Evolutionary conservation across 2,113 vertebrate species (phyloP).

Genomic region (Lepisosteus oculatus): DNA sequence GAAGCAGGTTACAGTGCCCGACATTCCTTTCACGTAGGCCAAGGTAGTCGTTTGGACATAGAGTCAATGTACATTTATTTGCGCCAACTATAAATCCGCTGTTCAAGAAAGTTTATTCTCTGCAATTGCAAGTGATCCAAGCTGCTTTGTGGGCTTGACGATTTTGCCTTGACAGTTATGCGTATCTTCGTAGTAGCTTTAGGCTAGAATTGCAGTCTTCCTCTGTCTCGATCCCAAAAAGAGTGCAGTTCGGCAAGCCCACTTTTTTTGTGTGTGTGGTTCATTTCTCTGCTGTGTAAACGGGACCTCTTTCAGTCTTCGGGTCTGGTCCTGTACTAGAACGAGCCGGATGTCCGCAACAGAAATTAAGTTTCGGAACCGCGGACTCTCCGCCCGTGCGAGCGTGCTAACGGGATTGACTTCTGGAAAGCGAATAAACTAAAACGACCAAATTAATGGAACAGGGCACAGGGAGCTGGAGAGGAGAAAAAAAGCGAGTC

Average conservation of each 20-base stretch:
- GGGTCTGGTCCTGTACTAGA: constrained; percentile 20
- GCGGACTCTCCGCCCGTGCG: constrained; percentile 5
- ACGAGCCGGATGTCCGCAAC: constrained; percentile 16
- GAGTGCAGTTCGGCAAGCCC: constrained; percentile 27
- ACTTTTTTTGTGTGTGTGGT: background rate
- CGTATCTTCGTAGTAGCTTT: too few relatives aligned
- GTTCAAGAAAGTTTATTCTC: too few relatives aligned
- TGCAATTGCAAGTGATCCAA: too few relatives aligned
- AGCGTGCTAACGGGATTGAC: constrained; percentile 24
- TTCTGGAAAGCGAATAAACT: background rate
- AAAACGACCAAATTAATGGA: constrained; percentile 8
- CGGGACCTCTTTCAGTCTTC: constrained; percentile 4
- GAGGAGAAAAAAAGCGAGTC: constrained; percentile 30
- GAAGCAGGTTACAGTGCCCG: too few relatives aligned
- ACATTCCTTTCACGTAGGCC: too few relatives aligned
- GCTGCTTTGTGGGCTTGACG: too few relatives aligned
- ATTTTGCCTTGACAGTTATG: too few relatives aligned
- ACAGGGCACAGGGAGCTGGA: background rate
- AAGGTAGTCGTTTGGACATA: too few relatives aligned
- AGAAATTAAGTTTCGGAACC: constrained; percentile 26
- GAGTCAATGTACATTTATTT: too few relatives aligned
- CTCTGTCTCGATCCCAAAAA: too few relatives aligned
- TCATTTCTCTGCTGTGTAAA: background rate
- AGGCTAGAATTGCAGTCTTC: too few relatives aligned
- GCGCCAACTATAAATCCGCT: too few relatives aligned